These are phyloP conservation scores for Festucalex cinctus DNA, from an alignment of 2,113 vertebrate species.

Conservation along the genomic window DNA sequence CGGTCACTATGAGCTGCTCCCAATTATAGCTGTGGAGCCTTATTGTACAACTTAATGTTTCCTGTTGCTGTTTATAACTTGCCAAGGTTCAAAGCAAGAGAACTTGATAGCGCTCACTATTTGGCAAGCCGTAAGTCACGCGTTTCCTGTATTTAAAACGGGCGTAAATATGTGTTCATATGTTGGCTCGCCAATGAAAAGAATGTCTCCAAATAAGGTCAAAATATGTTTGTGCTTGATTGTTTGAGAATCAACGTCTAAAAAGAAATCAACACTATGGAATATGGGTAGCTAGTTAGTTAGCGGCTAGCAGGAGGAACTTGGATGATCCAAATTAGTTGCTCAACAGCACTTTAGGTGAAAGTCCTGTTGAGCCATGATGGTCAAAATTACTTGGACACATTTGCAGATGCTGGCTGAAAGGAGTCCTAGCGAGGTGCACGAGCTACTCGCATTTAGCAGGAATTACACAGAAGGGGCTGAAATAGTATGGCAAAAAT, in stretches of 20 bases:
- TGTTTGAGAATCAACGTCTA: background rate
- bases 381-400: too few species aligned
- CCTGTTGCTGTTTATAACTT: background rate
- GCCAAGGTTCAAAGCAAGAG: too few species aligned
- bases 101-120: background rate
- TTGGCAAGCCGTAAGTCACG: background rate
- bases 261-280: too few species aligned
- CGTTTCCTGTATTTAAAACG: background rate
- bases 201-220: conserved; percentile 43
- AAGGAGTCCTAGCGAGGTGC: too few species aligned
- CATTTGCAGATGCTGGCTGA: too few species aligned
- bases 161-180: background rate
- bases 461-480: too few species aligned
- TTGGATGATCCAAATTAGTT: background rate
- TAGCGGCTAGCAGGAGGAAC: too few species aligned
- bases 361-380: too few species aligned
- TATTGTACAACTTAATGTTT: background rate
- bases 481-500: too few species aligned
- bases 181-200: background rate
- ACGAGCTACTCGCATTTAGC: too few species aligned
- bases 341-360: too few species aligned
- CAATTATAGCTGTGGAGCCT: background rate
- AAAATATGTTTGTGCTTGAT: conserved; percentile 47
- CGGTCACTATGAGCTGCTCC: background rate
- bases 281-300: too few species aligned